phyloP scores from a whole-genome alignment of 2,888 invertebrate species.

The Andrena praecox region DNA sequence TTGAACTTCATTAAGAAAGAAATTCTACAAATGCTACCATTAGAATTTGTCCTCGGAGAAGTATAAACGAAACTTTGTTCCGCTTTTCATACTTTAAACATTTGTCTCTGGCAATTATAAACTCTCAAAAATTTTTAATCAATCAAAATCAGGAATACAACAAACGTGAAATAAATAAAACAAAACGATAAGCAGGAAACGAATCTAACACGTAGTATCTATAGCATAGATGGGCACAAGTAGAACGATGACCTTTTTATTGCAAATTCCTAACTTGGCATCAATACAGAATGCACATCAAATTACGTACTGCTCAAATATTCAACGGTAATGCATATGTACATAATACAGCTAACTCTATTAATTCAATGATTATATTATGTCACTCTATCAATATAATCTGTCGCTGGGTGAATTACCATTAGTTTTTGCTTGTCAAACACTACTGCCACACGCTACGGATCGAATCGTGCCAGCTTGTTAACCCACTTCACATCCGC shows the following conservation, averaged over 20 bases:
- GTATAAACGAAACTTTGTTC: not conserved
- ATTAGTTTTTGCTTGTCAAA: conserved; percentile 33
- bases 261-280: not conserved
- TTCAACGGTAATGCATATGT: not conserved
- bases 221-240: not conserved
- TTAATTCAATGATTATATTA: conserved; percentile 9
- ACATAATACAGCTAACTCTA: not conserved
- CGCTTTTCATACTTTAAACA: not conserved
- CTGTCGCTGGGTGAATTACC: not conserved
- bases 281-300: not conserved
- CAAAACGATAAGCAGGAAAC: not conserved
- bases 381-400: not conserved
- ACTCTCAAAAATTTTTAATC: too few relatives aligned
- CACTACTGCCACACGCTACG: conserved; percentile 4
- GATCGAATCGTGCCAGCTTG: conserved; percentile 13
- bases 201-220: too few relatives aligned
- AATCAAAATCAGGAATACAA: not conserved
- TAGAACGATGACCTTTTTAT: not conserved
- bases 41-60: not conserved
- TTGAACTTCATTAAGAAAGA: not conserved
- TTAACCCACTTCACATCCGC: conserved; percentile 18
- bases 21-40: not conserved
- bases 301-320: not conserved
- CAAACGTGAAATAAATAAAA: not conserved
- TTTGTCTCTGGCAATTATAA: not conserved